Conservation (phyloP, 2,888 invertebrate genomes). For the Callyntrura guangdongensis region DNA sequence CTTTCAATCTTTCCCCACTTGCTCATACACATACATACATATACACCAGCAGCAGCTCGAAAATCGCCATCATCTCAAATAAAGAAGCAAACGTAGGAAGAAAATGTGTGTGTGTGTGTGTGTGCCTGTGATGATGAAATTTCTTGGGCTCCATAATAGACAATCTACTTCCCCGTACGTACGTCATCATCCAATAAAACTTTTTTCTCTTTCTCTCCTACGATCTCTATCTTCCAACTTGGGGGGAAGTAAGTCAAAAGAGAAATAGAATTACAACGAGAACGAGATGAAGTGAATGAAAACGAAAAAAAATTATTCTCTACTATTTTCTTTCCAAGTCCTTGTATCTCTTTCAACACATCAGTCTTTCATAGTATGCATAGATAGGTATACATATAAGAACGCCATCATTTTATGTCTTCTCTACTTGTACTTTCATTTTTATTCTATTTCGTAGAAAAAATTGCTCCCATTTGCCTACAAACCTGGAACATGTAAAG, state of each 20-base stretch:
- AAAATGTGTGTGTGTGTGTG: background rate
- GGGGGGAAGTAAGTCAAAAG: background rate
- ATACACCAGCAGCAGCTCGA: conserved; percentile 15
- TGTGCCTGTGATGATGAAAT: conserved; percentile 1
- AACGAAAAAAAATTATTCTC: conserved; percentile 41
- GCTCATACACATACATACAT: background rate
- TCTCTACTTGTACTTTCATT: background rate
- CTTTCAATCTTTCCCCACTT: conserved; percentile 40
- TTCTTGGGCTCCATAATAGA: background rate
- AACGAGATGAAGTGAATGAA: background rate
- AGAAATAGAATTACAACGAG: background rate
- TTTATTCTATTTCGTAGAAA: background rate
- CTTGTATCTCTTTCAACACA: conserved; percentile 1
- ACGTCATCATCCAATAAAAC: background rate
- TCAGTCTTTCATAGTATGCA: background rate
- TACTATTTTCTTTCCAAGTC: background rate
- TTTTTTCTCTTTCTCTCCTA: background rate
- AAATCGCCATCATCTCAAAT: background rate
- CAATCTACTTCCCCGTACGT: background rate
- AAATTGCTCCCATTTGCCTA: background rate
- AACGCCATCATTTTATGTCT: background rate
- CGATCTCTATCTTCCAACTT: background rate
- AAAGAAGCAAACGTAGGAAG: background rate
- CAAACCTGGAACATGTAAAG: background rate
- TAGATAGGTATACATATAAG: background rate